Evolutionary conservation across 2,797 vertebrate genomes (phyloP).

Genomic region (Cuniculus paca): DNA sequence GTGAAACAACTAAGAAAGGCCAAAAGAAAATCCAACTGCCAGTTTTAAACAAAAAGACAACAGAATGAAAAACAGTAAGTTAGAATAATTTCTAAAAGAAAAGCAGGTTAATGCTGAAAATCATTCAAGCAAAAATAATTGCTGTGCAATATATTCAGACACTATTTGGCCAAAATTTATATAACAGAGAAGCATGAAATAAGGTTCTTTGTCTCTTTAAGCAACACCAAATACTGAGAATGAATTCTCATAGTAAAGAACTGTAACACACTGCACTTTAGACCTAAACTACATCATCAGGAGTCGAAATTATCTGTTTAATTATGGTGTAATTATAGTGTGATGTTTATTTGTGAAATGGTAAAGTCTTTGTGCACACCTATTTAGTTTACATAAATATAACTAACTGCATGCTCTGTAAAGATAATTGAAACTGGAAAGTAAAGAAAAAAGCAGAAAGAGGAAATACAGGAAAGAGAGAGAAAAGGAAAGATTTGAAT

Average conservation of each 20-base stretch:
- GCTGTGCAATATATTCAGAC: neutral
- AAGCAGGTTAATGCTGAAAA: constrained; percentile 48
- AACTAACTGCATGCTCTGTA: neutral
- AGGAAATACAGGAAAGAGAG: neutral
- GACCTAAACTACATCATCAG: neutral
- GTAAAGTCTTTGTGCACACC: neutral
- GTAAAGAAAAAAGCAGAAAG: neutral
- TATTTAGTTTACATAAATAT: constrained; percentile 51
- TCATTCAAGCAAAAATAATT: neutral
- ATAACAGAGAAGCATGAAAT: constrained; percentile 37
- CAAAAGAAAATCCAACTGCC: constrained; percentile 35
- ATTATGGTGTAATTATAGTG: constrained; percentile 36
- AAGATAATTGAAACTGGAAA: constrained; percentile 8
- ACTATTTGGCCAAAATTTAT: neutral
- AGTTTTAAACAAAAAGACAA: constrained; percentile 8
- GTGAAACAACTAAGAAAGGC: constrained; percentile 55
- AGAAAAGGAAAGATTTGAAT: neutral
- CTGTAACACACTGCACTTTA: neutral
- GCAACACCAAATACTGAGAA: neutral
- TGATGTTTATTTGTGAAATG: constrained; percentile 65
- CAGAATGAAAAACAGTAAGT: neutral
- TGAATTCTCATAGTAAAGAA: neutral
- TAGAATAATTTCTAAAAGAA: constrained; percentile 50
- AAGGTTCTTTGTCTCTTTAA: neutral
- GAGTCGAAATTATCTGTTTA: constrained; percentile 34